Percentiles rank a stretch among this genome's conserved stretches.
Conservation (phyloP, 2,888 invertebrate genomes). For the Morinoia aosen region DNA sequence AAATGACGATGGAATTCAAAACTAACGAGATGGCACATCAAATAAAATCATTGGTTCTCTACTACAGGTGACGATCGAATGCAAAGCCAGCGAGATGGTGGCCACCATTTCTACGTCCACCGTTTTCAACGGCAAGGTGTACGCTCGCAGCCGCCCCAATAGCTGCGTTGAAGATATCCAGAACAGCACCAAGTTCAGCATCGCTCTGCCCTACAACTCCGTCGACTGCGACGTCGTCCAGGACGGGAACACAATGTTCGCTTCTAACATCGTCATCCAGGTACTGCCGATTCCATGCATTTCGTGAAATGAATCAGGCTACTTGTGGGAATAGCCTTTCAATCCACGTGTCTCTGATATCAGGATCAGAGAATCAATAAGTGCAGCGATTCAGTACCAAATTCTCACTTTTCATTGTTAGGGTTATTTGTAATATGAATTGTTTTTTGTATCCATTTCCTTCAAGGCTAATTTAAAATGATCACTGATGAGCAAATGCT, state of each 20-base stretch:
- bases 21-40: neutral
- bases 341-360: neutral
- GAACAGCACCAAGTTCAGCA: constrained; percentile 71
- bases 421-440: neutral
- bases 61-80: constrained; percentile 71
- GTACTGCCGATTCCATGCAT: constrained; percentile 69
- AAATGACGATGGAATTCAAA: no score
- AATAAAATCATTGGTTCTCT: neutral
- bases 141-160: constrained; percentile 73
- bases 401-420: neutral
- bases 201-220: constrained; percentile 72
- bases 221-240: constrained; percentile 72
- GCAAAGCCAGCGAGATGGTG: constrained; percentile 72
- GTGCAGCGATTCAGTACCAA: no score
- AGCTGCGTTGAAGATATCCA: constrained; percentile 72
- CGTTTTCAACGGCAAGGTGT: constrained; percentile 74
- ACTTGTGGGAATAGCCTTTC: constrained; percentile 70
- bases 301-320: constrained; percentile 72
- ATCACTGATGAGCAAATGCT: no score
- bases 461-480: no score
- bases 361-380: neutral
- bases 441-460: neutral
- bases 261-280: constrained; percentile 73
- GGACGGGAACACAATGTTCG: constrained; percentile 69
- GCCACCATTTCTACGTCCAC: constrained; percentile 72